Conservation (phyloP, 2,113 vertebrate genomes). For the Tinamus guttatus region DNA sequence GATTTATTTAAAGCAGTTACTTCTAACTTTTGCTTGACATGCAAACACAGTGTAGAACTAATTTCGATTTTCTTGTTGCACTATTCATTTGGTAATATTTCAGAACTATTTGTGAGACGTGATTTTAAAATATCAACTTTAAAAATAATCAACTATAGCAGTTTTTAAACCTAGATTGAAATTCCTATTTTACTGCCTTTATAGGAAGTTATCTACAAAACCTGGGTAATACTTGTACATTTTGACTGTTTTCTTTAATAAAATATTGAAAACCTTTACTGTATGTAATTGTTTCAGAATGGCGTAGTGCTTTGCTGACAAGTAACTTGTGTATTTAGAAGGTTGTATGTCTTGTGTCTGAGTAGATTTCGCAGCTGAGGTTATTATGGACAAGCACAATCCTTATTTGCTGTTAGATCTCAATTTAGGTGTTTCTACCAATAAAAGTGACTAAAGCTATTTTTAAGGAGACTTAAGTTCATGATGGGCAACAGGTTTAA, state of each 20-base stretch:
- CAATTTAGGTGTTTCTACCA: slow-evolving; percentile 72
- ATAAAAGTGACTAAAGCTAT: slow-evolving; percentile 70
- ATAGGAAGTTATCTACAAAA: slow-evolving; percentile 70
- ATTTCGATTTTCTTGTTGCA: slow-evolving; percentile 70
- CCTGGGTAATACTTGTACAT: slow-evolving; percentile 74
- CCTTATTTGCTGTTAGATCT: slow-evolving; percentile 63
- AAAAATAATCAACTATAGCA: slow-evolving; percentile 60
- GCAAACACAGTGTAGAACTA: slow-evolving; percentile 67
- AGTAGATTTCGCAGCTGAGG: slow-evolving; percentile 57
- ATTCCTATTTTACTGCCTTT: slow-evolving; percentile 78
- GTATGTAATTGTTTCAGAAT: slow-evolving; percentile 78
- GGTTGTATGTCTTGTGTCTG: slow-evolving; percentile 76
- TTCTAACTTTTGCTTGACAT: slow-evolving; percentile 72
- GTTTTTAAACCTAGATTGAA: slow-evolving; percentile 73
- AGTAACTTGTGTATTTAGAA: slow-evolving; percentile 75
- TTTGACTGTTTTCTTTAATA: slow-evolving; percentile 82
- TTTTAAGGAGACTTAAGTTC: slow-evolving; percentile 73
- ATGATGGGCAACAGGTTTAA: slow-evolving; percentile 66
- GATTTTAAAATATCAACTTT: slow-evolving; percentile 72
- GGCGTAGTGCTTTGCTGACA: slow-evolving; percentile 76
- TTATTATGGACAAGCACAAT: slow-evolving; percentile 75
- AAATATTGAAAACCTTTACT: slow-evolving; percentile 76
- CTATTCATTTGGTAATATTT: slow-evolving; percentile 69
- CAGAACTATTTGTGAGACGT: slow-evolving; percentile 60
- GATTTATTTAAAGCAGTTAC: slow-evolving; percentile 68